Evolutionary conservation across 1,140 invertebrate species (phyloP).

Genomic region (Drosophila bifasciata): DNA sequence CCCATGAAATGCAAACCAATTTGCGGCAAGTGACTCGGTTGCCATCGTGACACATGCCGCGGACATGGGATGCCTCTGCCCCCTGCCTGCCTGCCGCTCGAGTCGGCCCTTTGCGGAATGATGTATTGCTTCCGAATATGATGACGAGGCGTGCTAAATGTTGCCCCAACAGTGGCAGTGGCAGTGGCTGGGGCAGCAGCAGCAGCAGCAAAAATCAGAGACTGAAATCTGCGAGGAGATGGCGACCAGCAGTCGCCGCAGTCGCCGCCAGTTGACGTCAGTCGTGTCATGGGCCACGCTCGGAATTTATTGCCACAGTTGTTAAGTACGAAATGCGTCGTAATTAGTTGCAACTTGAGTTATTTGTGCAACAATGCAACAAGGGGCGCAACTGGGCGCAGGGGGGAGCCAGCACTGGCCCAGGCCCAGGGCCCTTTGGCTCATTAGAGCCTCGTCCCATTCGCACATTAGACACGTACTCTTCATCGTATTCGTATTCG

Average conservation of each 20-base stretch:
- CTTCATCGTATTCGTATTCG: conserved; percentile 32
- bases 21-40: conserved; percentile 77
- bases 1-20: conserved; percentile 74
- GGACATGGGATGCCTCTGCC: conserved; percentile 36
- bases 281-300: conserved; percentile 78
- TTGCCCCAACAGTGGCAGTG: conserved; percentile 12
- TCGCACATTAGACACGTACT: conserved; percentile 80
- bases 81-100: conserved; percentile 11
- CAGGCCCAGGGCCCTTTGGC: not conserved
- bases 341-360: conserved; percentile 83
- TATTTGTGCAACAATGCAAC: conserved; percentile 81
- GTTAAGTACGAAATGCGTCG: conserved; percentile 79
- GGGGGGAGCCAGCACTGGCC: conserved; percentile 6
- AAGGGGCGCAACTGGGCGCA: not conserved
- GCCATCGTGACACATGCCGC: conserved; percentile 72
- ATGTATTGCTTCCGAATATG: conserved; percentile 82
- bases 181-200: no score
- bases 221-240: conserved; percentile 48
- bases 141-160: conserved; percentile 78
- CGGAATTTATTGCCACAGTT: conserved; percentile 80
- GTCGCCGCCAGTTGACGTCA: conserved; percentile 53
- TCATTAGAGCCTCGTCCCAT: conserved; percentile 60
- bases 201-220: conserved; percentile 31
- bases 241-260: conserved; percentile 47
- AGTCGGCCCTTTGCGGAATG: conserved; percentile 51